A percentile compares a stretch with the other conserved stretches of the same genome.
phyloP scores from a whole-genome alignment of 2,113 vertebrate genomes.

The Daphoenositta chrysoptera region DNA sequence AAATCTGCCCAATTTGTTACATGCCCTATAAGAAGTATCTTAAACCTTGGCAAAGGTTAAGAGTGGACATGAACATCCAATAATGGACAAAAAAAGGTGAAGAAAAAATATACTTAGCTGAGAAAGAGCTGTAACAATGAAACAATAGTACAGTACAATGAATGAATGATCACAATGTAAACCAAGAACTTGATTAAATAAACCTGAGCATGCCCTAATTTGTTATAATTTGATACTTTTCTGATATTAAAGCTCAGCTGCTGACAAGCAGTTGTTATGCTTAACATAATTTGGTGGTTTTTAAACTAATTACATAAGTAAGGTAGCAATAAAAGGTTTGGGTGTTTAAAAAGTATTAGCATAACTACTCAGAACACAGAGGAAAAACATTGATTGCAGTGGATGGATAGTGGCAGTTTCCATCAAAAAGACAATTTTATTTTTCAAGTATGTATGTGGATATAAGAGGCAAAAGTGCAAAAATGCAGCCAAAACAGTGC shows the following conservation, averaged over 20 bases:
- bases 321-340: background rate
- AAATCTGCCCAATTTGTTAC: background rate
- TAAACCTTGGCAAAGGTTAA: background rate
- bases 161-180: background rate
- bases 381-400: background rate
- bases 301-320: background rate
- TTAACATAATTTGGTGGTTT: background rate
- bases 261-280: background rate
- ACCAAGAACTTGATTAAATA: background rate
- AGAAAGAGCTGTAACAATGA: background rate
- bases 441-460: background rate
- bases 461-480: background rate
- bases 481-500: background rate
- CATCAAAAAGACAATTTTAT: background rate
- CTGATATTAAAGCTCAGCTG: background rate
- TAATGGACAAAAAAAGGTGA: background rate
- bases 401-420: background rate
- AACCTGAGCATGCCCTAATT: background rate
- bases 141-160: background rate
- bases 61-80: background rate
- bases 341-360: background rate
- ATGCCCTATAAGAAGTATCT: background rate
- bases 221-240: background rate
- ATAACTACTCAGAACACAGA: background rate
- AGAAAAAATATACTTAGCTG: background rate